Conservation (phyloP, 2,113 vertebrate genomes). For the Gobiocypris rarus region DNA sequence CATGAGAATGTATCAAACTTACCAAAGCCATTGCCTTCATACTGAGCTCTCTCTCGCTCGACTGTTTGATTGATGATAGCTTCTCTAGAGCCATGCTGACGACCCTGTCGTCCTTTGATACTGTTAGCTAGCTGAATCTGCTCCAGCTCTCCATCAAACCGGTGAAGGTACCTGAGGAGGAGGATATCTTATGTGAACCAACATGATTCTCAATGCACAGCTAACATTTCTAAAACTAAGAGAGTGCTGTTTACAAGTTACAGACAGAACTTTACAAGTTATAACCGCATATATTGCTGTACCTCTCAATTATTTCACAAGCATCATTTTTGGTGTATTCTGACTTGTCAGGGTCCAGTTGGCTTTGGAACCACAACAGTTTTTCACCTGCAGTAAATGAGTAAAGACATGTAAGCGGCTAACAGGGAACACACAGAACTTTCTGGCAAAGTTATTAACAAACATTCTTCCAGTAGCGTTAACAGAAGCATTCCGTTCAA, state of each 20-base stretch:
- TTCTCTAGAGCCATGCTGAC: constrained; percentile 87
- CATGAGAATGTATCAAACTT: constrained; percentile 44
- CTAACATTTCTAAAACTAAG: not conserved
- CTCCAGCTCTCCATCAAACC: constrained; percentile 88
- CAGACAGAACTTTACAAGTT: not conserved
- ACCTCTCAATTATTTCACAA: constrained; percentile 90
- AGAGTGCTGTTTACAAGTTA: not conserved
- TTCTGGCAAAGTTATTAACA: not conserved
- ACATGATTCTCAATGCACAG: not conserved
- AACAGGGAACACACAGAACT: not conserved
- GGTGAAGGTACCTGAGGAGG: constrained; percentile 85
- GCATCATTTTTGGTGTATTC: constrained; percentile 86
- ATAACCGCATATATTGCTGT: constrained; percentile 45
- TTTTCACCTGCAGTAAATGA: constrained; percentile 85
- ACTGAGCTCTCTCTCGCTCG: constrained; percentile 84
- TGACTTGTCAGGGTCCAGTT: constrained; percentile 81
- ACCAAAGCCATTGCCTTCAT: constrained; percentile 86
- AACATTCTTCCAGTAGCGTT: not conserved
- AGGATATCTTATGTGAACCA: not conserved
- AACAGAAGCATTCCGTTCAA: not conserved
- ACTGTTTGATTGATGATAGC: constrained; percentile 86
- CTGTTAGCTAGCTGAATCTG: constrained; percentile 92
- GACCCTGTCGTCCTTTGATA: constrained; percentile 91
- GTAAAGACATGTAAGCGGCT: not conserved
- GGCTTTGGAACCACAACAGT: constrained; percentile 91